Evolutionary conservation across 2,797 vertebrate genomes (phyloP).

Genomic region (Sorex maritimensis): DNA sequence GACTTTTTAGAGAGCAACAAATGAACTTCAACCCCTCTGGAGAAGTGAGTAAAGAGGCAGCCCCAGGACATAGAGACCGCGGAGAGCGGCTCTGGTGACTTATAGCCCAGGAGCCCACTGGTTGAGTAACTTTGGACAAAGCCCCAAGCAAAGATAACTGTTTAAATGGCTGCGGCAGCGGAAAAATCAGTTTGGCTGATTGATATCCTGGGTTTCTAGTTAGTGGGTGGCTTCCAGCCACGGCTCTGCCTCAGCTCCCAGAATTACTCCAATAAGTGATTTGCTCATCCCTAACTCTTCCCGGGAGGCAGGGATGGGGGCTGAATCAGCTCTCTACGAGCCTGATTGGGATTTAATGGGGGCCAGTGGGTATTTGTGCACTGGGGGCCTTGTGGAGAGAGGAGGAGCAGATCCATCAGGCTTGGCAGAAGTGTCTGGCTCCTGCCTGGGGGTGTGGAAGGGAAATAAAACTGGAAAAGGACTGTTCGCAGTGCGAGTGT

Average conservation of each 20-base stretch:
- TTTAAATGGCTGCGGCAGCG: slow-evolving; percentile 81
- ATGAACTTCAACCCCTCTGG: slow-evolving; percentile 85
- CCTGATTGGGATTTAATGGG: slow-evolving; percentile 82
- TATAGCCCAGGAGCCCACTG: slow-evolving; percentile 81
- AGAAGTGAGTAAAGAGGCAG: slow-evolving; percentile 84
- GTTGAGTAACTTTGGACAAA: slow-evolving; percentile 86
- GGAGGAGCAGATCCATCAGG: slow-evolving; percentile 6
- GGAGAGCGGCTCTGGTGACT: slow-evolving; percentile 80
- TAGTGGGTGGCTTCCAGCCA: slow-evolving; percentile 87
- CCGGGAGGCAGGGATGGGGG: slow-evolving; percentile 26
- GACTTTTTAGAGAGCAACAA: slow-evolving; percentile 76
- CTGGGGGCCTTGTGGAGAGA: background rate
- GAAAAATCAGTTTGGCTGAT: slow-evolving; percentile 86
- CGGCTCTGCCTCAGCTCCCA: slow-evolving; percentile 81
- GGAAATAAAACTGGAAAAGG: slow-evolving; percentile 73
- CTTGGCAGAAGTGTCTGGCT: slow-evolving; percentile 67
- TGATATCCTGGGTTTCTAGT: slow-evolving; percentile 85
- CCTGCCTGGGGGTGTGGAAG: slow-evolving; percentile 55
- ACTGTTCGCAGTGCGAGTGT: slow-evolving; percentile 48
- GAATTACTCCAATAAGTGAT: slow-evolving; percentile 86
- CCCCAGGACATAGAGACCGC: slow-evolving; percentile 84
- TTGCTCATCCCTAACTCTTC: slow-evolving; percentile 82
- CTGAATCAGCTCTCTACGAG: slow-evolving; percentile 80
- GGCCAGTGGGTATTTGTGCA: slow-evolving; percentile 67
- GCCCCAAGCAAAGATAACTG: slow-evolving; percentile 85